phyloP scores from a whole-genome alignment of 2,113 vertebrate genomes.

The Vulpes vulpes region DNA sequence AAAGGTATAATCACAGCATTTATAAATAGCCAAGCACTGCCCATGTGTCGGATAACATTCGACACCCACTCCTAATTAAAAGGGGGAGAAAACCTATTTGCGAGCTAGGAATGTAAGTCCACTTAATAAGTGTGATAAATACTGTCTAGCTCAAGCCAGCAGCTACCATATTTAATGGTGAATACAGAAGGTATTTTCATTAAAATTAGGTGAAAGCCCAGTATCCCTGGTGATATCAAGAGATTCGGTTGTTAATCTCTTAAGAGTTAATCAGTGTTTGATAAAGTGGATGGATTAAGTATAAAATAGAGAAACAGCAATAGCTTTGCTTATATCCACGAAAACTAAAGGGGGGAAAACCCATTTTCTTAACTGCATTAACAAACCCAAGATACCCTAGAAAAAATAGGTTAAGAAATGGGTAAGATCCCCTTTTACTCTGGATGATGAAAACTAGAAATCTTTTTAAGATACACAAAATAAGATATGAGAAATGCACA shows the following conservation, averaged over 20 bases:
- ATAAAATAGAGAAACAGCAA: neutral
- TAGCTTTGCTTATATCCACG: neutral
- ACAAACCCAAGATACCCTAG: neutral
- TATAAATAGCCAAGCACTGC: conserved; percentile 47
- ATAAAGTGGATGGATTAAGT: neutral
- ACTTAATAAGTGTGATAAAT: conserved; percentile 21
- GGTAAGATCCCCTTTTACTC: neutral
- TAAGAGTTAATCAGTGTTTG: neutral
- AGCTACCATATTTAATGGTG: neutral
- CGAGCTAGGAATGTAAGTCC: neutral
- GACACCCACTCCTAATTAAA: conserved; percentile 65
- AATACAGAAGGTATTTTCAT: neutral
- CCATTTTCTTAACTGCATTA: neutral
- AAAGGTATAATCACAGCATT: conserved; percentile 41
- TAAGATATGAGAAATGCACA: neutral
- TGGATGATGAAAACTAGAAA: neutral
- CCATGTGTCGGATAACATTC: conserved; percentile 28
- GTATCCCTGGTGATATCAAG: neutral
- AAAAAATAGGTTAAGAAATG: neutral
- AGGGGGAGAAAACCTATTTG: conserved; percentile 13
- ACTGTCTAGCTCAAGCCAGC: neutral
- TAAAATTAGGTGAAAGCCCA: neutral
- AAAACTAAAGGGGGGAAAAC: neutral
- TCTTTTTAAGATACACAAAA: neutral
- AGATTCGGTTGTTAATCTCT: neutral